Base-by-base conservation (phyloP, 2,888 invertebrate species). In the Lasius fuliginosus region DNA sequence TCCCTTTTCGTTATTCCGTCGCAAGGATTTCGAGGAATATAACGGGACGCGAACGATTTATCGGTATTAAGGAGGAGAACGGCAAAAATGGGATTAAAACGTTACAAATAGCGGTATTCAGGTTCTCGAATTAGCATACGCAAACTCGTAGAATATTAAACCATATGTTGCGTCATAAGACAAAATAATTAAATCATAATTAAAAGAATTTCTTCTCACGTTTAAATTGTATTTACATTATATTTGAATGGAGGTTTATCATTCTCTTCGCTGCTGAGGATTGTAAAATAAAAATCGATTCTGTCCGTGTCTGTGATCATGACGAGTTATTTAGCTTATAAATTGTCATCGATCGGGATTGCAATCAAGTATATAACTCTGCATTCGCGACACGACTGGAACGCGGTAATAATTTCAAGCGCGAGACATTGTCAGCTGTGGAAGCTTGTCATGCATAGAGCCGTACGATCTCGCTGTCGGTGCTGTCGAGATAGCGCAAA, bases 21-120 rank as follows among this genome's bases (percentile, higher is more conserved):
- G n/a, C 40, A 27, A 33, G 85, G 84, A 86, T 88, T 90, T 90
- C 83, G 89, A 88, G 82, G 67, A 71, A 71, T 33, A 12, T 82
- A 89, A 89, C 90, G 89, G 88, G 81, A 90, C 77, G 18, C 18
- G 83, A 62, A 77, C 60, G 46, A 73, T 89, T 82, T 76, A 64
- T 75, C 18, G 30, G 30, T 9, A 76, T 40, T 65, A 64, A 76
- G 53, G 12, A 18, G 9, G 46, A 73, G 33, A 58, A 23, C 15
- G 27, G 12, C n/a, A 18, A 56, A 56, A 58, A 42, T 23, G 46
- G 4, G 15, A 71, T 33, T 60, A 36, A 64, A 76, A 49, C 18
- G 30, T 11, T 65, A 23, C 33, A 64, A 46, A n/a, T 65, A 60
- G 12, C 58, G 58, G 30, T 75, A 65, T 53, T 73, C 46, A n/a